Evolutionary conservation across 2,113 vertebrate genomes (phyloP).

Genomic region (human): DNA sequence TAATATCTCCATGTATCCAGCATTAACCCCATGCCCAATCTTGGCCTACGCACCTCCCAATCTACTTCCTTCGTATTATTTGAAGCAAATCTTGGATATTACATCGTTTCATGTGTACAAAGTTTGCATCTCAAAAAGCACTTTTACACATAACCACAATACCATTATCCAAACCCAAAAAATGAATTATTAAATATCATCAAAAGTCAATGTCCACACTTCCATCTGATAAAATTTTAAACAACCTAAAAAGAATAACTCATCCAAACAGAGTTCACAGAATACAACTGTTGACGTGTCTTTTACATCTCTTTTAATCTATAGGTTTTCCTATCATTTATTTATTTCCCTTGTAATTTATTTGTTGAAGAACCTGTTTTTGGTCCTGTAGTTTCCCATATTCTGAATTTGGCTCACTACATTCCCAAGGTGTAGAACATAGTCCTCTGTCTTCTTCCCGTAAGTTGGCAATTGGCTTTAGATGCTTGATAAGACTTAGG

Average conservation of each 20-base stretch:
- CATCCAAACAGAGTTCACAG: not conserved
- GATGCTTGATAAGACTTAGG: not conserved
- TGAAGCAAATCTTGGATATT: not conserved
- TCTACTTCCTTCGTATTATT: not conserved
- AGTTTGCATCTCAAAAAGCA: not conserved
- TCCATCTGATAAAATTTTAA: not conserved
- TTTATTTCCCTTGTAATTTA: not conserved
- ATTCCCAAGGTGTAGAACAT: not conserved
- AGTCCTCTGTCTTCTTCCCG: not conserved
- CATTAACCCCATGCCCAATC: not conserved
- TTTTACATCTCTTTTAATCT: not conserved
- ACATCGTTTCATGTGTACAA: not conserved
- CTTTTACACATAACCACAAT: not conserved
- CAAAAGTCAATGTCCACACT: not conserved
- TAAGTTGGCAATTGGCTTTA: not conserved
- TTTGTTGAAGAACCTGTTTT: constrained; percentile 5
- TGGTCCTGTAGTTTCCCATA: not conserved
- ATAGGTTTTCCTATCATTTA: not conserved
- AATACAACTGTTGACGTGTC: not conserved
- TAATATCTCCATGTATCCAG: not conserved
- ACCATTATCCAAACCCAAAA: not conserved
- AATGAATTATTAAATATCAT: not conserved
- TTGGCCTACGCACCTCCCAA: not conserved
- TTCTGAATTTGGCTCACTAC: not conserved
- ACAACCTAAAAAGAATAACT: not conserved